These are phyloP conservation scores for Caranx ignobilis DNA, from an alignment of 2,113 vertebrate genomes.

Conservation along the genomic window DNA sequence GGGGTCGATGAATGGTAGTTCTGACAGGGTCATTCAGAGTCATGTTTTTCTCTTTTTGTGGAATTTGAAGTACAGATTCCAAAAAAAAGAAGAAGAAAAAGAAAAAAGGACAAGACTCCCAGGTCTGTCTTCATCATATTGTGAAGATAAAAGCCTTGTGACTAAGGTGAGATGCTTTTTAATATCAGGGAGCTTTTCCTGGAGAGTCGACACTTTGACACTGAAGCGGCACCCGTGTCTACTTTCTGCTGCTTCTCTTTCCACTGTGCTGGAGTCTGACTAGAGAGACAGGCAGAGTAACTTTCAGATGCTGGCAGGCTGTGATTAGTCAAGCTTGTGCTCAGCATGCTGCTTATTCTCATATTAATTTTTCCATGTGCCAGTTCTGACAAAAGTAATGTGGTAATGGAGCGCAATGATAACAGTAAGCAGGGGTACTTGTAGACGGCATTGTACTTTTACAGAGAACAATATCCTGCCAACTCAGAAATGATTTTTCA, in stretches of 20 bases:
- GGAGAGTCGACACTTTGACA: constrained; percentile 43
- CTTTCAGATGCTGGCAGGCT: constrained; percentile 38
- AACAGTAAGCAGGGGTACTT: constrained; percentile 4
- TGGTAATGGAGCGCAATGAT: constrained; percentile 10
- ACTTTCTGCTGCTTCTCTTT: constrained; percentile 17
- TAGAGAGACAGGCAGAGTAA: constrained; percentile 10
- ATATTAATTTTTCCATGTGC: constrained; percentile 31
- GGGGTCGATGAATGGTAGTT: constrained; percentile 52
- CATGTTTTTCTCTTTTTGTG: constrained; percentile 1
- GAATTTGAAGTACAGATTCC: constrained; percentile 14
- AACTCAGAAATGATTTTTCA: constrained; percentile 1
- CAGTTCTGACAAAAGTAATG: constrained; percentile 46
- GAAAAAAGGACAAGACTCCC: neutral
- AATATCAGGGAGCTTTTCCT: constrained; percentile 25
- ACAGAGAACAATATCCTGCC: neutral
- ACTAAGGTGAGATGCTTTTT: constrained; percentile 33
- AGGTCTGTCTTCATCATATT: constrained; percentile 19
- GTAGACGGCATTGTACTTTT: constrained; percentile 22
- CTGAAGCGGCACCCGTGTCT: constrained; percentile 17
- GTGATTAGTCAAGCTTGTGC: constrained; percentile 41
- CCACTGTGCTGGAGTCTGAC: constrained; percentile 13
- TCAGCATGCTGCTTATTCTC: constrained; percentile 41
- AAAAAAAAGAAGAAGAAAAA: neutral
- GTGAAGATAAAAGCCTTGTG: constrained; percentile 51
- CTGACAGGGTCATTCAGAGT: constrained; percentile 15